Evolutionary conservation across 2,888 invertebrate genomes (phyloP).

Genomic region (Periphyllus acericola): DNA sequence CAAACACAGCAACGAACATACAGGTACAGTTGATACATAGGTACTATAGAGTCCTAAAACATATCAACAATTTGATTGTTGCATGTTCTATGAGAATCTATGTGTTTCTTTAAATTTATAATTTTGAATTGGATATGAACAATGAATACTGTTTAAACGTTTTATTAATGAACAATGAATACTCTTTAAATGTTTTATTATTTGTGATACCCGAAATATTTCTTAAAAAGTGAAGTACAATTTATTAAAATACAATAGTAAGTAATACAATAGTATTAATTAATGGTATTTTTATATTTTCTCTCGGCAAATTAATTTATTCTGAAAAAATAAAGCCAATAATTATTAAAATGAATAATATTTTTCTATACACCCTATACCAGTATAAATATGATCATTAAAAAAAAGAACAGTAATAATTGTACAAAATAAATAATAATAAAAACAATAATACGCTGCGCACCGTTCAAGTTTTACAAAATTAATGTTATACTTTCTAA

Average conservation of each 20-base stretch:
- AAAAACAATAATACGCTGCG: slow-evolving; percentile 38
- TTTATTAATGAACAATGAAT: neutral
- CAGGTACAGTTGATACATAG: too few relatives aligned
- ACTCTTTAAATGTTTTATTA: neutral
- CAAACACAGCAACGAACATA: too few relatives aligned
- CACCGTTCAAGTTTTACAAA: slow-evolving; percentile 19
- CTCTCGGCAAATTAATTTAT: slow-evolving; percentile 1
- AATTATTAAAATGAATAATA: slow-evolving; percentile 28
- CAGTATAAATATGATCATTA: slow-evolving; percentile 21
- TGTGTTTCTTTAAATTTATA: neutral
- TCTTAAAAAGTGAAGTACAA: neutral
- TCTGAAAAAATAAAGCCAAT: slow-evolving; percentile 32
- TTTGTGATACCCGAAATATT: neutral
- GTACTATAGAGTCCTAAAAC: neutral
- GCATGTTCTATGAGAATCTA: neutral
- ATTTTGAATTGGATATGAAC: neutral
- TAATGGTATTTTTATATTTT: slow-evolving; percentile 13
- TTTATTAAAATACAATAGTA: neutral
- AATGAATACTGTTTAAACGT: neutral
- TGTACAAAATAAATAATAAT: slow-evolving; percentile 21
- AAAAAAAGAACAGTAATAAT: slow-evolving; percentile 21
- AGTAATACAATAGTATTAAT: slow-evolving; percentile 2
- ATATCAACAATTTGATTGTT: neutral
- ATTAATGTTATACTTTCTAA: slow-evolving; percentile 25
- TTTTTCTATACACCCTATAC: slow-evolving; percentile 33